Evolutionary conservation across 2,113 vertebrate species (phyloP), one percentile per base, ranked within the genome.

Genomic region (Azemiops feae): DNA sequence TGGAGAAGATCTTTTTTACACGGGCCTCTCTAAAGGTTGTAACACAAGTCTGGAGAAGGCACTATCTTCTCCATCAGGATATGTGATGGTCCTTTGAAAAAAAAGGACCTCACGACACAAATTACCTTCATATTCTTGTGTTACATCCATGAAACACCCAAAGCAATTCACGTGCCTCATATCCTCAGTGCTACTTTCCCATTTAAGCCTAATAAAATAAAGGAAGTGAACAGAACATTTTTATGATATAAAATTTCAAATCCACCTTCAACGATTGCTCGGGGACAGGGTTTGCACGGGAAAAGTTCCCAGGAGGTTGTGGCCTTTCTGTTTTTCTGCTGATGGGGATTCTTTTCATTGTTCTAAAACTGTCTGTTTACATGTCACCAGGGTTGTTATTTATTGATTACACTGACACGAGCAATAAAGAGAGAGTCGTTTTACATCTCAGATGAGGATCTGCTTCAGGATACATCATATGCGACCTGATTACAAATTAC

Each of bases 351-450:
- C 0, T 0, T 94, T 95, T 93, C 9, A 57, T 94, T 91, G 34
- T 69, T 53, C 1, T 74, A 93, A 93, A 10, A 4, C 2, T 87
- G 10, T 86, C 47, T 87, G 34, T 88, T 20, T 95, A 0, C 43
- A 53, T 89, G 58, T 57, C 89, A 69, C 4, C 88, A 20, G 7
- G 89, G 55, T 92, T 94, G 39, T 1, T 92, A 69, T 92, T 81
- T 93, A 95, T 93, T 94, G 88, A 93, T 96, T 96, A 94, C 57
- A 55, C 34, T 93, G 89, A 89, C 45, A 95, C n/a, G 16, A 5
- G 27, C 86, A 93, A 95, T 64, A 93, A 88, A 94, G 74, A 74
- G n/a, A 1, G 0, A 92, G 93, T 89, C 93, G 7, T 9, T 87
- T 89, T 90, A 90, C 23, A 22, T 92, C 85, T 94, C 43, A 92